Evolutionary conservation across 2,797 vertebrate species (phyloP).

Genomic region (Pitangus sulphuratus): DNA sequence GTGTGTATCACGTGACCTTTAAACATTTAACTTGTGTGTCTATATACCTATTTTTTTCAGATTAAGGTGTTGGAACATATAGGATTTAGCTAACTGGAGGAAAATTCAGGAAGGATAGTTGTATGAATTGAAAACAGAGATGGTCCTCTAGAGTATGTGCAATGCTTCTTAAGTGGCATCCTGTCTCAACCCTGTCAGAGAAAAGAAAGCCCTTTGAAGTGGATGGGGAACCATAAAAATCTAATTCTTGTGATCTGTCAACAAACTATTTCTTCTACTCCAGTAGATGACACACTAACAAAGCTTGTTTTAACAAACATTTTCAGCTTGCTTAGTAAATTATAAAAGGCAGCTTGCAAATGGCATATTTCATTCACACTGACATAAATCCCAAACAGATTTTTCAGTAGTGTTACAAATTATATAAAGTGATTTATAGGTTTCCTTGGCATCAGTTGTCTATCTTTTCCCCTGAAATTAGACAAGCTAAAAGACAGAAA

Average conservation of each 20-base stretch:
- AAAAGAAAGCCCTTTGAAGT: not conserved
- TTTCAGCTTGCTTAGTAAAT: slow-evolving; percentile 40
- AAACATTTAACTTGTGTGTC: not conserved
- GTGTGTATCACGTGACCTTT: not conserved
- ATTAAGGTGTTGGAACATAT: not conserved
- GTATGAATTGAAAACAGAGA: not conserved
- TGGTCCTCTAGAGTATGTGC: not conserved
- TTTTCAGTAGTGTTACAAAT: not conserved
- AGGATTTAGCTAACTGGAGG: not conserved
- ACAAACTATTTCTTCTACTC: not conserved
- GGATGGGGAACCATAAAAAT: not conserved
- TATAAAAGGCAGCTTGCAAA: slow-evolving; percentile 15
- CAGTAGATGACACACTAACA: not conserved
- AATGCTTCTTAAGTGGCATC: not conserved
- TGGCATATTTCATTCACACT: not conserved
- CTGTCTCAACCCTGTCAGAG: not conserved
- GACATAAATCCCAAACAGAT: slow-evolving; percentile 17
- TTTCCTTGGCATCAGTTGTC: slow-evolving; percentile 15
- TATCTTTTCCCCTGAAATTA: not conserved
- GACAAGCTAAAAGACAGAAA: slow-evolving; percentile 4
- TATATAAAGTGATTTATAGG: slow-evolving; percentile 22
- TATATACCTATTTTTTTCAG: not conserved
- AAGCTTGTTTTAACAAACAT: slow-evolving; percentile 30
- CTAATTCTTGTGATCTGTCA: not conserved
- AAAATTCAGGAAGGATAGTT: not conserved